Conservation (phyloP, 2,113 vertebrate species). For the Rhabdornis inornatus region DNA sequence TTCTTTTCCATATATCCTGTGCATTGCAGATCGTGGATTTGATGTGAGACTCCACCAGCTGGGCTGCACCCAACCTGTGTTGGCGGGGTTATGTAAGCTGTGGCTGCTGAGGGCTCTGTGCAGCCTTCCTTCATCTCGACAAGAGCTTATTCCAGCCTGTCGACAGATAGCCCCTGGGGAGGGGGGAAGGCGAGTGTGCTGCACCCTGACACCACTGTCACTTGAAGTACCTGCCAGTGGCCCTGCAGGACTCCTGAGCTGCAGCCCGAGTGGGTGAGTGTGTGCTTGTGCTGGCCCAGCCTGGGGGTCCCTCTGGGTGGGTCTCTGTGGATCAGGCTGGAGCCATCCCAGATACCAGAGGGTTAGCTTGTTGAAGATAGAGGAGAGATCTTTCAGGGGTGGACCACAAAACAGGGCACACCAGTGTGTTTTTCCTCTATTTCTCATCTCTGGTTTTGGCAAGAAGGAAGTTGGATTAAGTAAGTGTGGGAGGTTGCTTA, state of each 20-base stretch:
- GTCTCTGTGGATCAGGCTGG: neutral
- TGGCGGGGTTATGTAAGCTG: neutral
- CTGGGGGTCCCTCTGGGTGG: too few relatives aligned
- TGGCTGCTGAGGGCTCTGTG: neutral
- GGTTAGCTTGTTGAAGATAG: neutral
- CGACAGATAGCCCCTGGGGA: neutral
- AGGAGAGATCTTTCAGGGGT: neutral
- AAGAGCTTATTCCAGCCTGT: neutral
- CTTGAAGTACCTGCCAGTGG: neutral
- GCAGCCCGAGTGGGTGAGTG: neutral
- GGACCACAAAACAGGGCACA: neutral
- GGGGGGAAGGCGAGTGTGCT: neutral
- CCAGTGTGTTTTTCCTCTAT: neutral
- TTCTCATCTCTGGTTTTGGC: neutral
- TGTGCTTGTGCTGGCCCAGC: too few relatives aligned
- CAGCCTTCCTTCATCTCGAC: neutral
- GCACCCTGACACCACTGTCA: accelerated
- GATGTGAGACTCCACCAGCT: neutral
- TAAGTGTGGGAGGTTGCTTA: neutral
- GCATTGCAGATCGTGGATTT: neutral
- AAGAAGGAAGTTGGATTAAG: neutral
- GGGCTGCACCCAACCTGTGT: neutral
- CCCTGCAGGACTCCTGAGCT: neutral
- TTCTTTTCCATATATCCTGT: neutral
- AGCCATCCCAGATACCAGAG: neutral